Evolutionary conservation across 2,113 vertebrate genomes (phyloP).

Genomic region (Gavia stellata): DNA sequence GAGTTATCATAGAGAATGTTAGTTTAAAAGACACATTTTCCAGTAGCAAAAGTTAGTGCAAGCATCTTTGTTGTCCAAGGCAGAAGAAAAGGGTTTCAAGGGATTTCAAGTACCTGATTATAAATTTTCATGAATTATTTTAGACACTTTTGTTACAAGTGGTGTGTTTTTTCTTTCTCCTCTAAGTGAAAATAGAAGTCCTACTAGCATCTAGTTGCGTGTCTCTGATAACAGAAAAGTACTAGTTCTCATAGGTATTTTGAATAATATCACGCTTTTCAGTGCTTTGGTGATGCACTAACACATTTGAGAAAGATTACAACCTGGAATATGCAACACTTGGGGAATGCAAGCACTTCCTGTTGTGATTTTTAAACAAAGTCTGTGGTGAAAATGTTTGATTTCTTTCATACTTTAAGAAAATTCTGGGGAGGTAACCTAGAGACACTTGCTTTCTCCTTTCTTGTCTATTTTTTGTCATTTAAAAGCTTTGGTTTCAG

Average conservation of each 20-base stretch:
- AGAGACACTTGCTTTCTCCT: slow-evolving; percentile 48
- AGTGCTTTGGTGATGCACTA: background rate
- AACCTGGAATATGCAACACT: background rate
- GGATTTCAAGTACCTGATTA: background rate
- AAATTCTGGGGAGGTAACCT: slow-evolving; percentile 32
- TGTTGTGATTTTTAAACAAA: background rate
- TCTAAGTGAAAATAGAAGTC: background rate
- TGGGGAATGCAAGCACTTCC: background rate
- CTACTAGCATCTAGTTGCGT: accelerated
- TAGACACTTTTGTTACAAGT: background rate
- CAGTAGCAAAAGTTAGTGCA: background rate
- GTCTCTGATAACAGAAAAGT: background rate
- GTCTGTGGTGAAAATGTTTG: background rate
- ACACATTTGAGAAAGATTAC: background rate
- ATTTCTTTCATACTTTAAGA: slow-evolving; percentile 2
- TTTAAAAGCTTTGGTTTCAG: slow-evolving; percentile 62
- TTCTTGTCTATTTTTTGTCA: slow-evolving; percentile 50
- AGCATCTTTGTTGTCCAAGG: background rate
- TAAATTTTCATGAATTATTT: background rate
- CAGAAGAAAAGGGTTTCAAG: background rate
- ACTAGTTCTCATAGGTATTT: background rate
- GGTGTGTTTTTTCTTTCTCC: background rate
- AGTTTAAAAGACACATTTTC: background rate
- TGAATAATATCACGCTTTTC: background rate
- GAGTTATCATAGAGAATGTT: background rate